A percentile compares a stretch with the other conserved stretches of the same genome.
These are phyloP conservation scores for Drosophila quinaria DNA, from an alignment of 2,888 invertebrate species.

Conservation along the genomic window DNA sequence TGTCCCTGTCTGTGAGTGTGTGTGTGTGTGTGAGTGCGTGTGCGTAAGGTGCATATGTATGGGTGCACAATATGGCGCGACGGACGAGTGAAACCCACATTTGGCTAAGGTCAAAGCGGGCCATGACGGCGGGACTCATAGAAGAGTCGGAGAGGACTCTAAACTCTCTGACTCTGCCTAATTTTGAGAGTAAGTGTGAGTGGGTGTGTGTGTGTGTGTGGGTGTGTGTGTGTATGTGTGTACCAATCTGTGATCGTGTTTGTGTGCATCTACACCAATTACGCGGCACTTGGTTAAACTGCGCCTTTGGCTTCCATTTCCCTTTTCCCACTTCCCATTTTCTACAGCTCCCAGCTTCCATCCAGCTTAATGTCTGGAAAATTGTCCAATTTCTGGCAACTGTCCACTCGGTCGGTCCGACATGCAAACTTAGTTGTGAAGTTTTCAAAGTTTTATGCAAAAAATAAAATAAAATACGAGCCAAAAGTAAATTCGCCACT, in stretches of 20 bases:
- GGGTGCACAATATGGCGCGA: conserved; percentile 75
- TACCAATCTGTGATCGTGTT: conserved; percentile 16
- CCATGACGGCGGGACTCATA: conserved; percentile 49
- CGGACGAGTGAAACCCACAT: conserved; percentile 53
- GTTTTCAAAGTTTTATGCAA: conserved; percentile 26
- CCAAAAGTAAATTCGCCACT: conserved; percentile 30
- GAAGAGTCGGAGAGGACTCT: conserved; percentile 32
- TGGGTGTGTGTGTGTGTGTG: conserved; percentile 8
- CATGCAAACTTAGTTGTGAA: conserved; percentile 6
- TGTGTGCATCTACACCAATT: conserved; percentile 50
- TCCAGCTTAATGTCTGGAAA: conserved; percentile 54
- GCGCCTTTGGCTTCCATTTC: conserved; percentile 15
- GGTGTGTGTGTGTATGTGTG: conserved; percentile 16
- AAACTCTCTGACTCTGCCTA: conserved; percentile 7
- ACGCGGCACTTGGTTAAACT: conserved; percentile 42
- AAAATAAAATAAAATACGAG: conserved; percentile 20
- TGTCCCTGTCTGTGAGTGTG: conserved; percentile 11
- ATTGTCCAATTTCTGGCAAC: conserved; percentile 28
- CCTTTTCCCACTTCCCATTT: neutral
- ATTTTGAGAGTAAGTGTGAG: neutral
- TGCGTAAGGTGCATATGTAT: conserved; percentile 46
- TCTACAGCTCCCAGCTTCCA: conserved; percentile 4
- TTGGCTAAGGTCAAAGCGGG: conserved; percentile 65
- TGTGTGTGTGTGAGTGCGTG: conserved; percentile 28
- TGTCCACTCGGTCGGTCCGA: neutral